Conservation (phyloP, 2,113 vertebrate genomes). For the Alectura lathami region DNA sequence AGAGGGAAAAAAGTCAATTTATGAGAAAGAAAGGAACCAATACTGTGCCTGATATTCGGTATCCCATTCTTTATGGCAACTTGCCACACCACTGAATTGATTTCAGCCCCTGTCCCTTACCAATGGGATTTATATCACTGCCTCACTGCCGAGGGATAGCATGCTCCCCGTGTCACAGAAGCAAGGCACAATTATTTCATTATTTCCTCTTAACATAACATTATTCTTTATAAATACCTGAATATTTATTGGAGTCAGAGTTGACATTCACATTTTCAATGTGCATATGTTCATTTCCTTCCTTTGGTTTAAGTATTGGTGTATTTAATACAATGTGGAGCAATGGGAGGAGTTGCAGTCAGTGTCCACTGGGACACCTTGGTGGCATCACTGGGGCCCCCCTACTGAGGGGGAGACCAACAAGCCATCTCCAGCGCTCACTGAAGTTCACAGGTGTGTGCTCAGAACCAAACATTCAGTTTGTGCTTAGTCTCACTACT, state of each 20-base stretch:
- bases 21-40: neutral
- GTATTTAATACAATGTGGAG: neutral
- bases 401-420: neutral
- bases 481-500: neutral
- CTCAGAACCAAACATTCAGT: neutral
- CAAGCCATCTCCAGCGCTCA: neutral
- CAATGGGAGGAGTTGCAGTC: neutral
- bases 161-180: neutral
- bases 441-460: neutral
- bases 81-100: neutral
- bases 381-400: rapidly evolving
- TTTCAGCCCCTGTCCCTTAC: neutral
- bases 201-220: neutral
- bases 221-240: neutral
- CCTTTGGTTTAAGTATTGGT: neutral
- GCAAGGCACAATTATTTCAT: neutral
- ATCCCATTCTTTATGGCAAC: neutral
- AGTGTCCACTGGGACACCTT: neutral
- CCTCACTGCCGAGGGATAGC: rapidly evolving
- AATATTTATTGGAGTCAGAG: neutral
- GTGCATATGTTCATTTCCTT: neutral
- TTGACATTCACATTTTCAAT: neutral
- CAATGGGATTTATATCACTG: neutral
- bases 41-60: neutral
- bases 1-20: neutral